Conservation (phyloP, 1,140 invertebrate genomes). For the Tetramorium parvispinum region DNA sequence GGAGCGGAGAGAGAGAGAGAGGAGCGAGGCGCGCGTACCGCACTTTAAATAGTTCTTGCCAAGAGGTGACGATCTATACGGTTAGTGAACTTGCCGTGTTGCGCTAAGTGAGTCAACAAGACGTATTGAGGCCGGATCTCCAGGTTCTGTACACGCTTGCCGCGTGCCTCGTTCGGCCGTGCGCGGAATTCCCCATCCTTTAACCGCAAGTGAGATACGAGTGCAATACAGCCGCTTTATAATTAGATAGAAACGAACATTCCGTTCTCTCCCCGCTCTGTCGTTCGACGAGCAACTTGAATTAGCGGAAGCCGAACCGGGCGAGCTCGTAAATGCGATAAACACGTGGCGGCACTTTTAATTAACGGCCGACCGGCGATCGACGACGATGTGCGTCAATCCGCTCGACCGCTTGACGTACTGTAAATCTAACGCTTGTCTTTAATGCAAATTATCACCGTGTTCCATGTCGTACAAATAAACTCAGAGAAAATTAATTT, state of each 20-base stretch:
- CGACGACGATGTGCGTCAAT: constrained; percentile 29
- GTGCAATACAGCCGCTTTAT: constrained; percentile 56
- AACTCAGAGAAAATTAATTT: neutral
- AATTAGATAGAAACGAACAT: constrained; percentile 57
- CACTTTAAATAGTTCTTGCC: constrained; percentile 74
- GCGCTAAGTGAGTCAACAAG: constrained; percentile 58
- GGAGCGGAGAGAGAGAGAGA: neutral
- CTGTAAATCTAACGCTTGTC: neutral
- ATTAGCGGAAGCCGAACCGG: constrained; percentile 39
- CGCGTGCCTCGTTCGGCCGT: constrained; percentile 23
- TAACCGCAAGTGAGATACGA: constrained; percentile 51
- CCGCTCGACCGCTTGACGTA: neutral
- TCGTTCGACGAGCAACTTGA: constrained; percentile 25
- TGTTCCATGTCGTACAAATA: neutral
- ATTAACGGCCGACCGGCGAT: constrained; percentile 32
- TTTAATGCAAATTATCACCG: neutral
- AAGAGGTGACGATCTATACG: constrained; percentile 73
- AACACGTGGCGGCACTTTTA: constrained; percentile 59
- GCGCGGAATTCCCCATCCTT: constrained; percentile 56
- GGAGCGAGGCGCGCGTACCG: neutral
- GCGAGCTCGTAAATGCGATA: constrained; percentile 51
- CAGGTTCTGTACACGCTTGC: constrained; percentile 4
- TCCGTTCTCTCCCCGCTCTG: constrained; percentile 16
- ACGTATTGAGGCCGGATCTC: constrained; percentile 55
- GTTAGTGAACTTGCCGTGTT: constrained; percentile 67